Evolutionary conservation across 2,113 vertebrate species (phyloP).

Genomic region (Plecturocebus donacophilus): DNA sequence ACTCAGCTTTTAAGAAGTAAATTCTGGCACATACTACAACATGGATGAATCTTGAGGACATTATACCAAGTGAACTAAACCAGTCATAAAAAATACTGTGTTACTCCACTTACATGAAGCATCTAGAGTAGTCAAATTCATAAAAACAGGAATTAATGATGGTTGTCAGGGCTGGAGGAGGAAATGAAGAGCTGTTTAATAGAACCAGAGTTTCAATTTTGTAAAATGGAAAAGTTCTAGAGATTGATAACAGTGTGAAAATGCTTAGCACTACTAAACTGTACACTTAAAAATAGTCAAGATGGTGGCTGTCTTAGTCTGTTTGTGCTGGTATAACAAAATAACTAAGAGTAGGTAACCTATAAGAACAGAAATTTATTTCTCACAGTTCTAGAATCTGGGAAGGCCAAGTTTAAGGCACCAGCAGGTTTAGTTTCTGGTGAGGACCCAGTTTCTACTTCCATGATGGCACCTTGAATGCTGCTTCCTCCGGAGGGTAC

Average conservation of each 20-base stretch:
- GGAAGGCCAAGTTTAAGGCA: not conserved
- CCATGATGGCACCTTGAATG: not conserved
- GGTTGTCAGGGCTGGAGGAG: not conserved
- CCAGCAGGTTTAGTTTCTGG: not conserved
- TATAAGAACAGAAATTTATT: not conserved
- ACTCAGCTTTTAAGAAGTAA: not conserved
- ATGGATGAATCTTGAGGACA: not conserved
- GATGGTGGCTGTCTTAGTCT: not conserved
- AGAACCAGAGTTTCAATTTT: not conserved
- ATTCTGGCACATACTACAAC: not conserved
- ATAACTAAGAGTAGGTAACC: not conserved
- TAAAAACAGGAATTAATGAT: not conserved
- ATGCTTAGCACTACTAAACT: not conserved
- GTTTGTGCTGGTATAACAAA: not conserved
- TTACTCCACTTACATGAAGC: not conserved
- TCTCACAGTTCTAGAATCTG: not conserved
- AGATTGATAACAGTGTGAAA: not conserved
- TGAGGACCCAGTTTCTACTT: too few relatives aligned
- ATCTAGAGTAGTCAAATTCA: not conserved
- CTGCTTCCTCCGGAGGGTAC: not conserved
- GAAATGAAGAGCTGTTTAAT: not conserved
- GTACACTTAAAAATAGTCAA: not conserved
- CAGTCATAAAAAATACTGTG: not conserved
- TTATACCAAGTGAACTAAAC: not conserved
- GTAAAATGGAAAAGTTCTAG: not conserved